Conservation (phyloP, 2,888 invertebrate genomes). For the Aleiodes alternator region DNA sequence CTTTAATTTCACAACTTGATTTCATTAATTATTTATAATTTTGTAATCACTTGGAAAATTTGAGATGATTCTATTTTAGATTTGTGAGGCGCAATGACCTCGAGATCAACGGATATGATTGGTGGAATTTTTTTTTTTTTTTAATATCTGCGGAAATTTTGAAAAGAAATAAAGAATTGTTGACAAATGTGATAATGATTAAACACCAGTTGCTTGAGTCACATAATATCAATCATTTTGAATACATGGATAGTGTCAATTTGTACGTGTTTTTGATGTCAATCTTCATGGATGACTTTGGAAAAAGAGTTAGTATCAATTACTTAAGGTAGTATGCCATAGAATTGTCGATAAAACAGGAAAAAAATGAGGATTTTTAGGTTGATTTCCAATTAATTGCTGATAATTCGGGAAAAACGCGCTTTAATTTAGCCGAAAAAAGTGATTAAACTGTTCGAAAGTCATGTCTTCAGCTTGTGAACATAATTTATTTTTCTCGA, state of each 20-base stretch:
- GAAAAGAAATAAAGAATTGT: constrained; percentile 40
- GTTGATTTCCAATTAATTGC: too few relatives aligned
- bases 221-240: constrained; percentile 63
- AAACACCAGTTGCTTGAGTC: not conserved
- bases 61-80: not conserved
- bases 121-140: not conserved
- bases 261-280: not conserved
- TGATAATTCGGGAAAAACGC: too few relatives aligned
- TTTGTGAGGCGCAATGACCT: too few relatives aligned
- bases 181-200: constrained; percentile 64
- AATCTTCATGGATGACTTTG: constrained; percentile 1
- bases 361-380: too few relatives aligned
- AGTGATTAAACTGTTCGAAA: too few relatives aligned
- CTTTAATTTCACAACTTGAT: not conserved
- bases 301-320: not conserved
- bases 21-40: not conserved
- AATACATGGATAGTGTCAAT: constrained; percentile 7
- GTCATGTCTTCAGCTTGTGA: too few relatives aligned
- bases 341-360: too few relatives aligned
- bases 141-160: constrained; percentile 18
- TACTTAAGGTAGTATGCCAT: not conserved
- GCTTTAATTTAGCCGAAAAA: too few relatives aligned
- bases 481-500: too few relatives aligned
- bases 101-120: too few relatives aligned
- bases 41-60: constrained; percentile 29